Evolutionary conservation across 1,140 invertebrate species (phyloP).

Genomic region (Aphelinus certus): DNA sequence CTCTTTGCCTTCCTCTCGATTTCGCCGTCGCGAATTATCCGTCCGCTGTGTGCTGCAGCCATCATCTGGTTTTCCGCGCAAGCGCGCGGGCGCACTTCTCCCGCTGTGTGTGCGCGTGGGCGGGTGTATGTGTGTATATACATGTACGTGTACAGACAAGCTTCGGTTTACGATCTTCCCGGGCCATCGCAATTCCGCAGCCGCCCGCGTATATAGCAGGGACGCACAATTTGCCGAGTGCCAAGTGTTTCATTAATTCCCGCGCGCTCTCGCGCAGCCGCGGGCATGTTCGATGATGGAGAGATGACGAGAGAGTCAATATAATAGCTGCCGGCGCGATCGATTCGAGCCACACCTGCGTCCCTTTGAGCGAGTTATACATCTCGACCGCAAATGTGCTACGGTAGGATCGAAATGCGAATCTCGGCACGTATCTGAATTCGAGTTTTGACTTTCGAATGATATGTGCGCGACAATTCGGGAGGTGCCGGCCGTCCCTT

Average conservation of each 20-base stretch:
- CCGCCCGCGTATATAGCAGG: slow-evolving; percentile 4
- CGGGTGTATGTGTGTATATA: not conserved
- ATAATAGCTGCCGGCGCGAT: too few relatives aligned
- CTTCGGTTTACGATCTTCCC: slow-evolving; percentile 32
- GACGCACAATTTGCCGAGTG: too few relatives aligned
- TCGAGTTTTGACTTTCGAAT: too few relatives aligned
- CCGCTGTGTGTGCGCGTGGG: not conserved
- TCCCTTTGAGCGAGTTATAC: too few relatives aligned
- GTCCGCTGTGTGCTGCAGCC: slow-evolving; percentile 9
- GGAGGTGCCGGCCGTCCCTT: too few relatives aligned
- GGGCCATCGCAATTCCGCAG: slow-evolving; percentile 21
- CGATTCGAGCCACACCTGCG: too few relatives aligned
- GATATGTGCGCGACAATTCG: too few relatives aligned
- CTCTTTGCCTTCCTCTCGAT: slow-evolving; percentile 13
- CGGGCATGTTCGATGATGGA: slow-evolving; percentile 26
- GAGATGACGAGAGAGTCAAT: slow-evolving; percentile 18
- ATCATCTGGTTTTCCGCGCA: slow-evolving; percentile 1
- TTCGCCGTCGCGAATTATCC: slow-evolving; percentile 27
- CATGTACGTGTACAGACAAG: slow-evolving; percentile 1
- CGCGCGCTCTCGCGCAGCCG: not conserved
- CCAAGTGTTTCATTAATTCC: slow-evolving; percentile 23
- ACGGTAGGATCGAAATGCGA: too few relatives aligned
- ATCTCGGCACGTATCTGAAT: too few relatives aligned
- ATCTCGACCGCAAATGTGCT: too few relatives aligned
- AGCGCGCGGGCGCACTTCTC: too few relatives aligned